Evolutionary conservation across 1,140 invertebrate genomes (phyloP).

Genomic region (Mactra quadrangularis): DNA sequence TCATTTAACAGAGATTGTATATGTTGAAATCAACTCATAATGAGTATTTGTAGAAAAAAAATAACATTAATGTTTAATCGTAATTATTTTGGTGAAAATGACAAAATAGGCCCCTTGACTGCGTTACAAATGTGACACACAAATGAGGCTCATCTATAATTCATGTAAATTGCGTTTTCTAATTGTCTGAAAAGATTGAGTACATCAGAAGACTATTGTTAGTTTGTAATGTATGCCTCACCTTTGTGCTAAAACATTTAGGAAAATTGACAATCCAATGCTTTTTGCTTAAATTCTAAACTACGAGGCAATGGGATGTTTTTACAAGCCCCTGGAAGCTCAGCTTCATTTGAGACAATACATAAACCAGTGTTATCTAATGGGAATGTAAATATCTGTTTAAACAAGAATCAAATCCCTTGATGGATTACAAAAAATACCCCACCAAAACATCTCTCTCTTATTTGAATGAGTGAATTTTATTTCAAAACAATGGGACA

Average conservation of each 20-base stretch:
- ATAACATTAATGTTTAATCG: constrained; percentile 46
- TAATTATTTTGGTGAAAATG: constrained; percentile 31
- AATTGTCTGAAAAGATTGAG: constrained; percentile 42
- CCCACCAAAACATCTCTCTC: too few relatives aligned
- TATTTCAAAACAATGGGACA: too few relatives aligned
- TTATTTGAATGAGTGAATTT: too few relatives aligned
- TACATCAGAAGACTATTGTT: constrained; percentile 38
- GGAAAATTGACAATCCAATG: too few relatives aligned
- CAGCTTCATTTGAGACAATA: too few relatives aligned
- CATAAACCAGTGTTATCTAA: too few relatives aligned
- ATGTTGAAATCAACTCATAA: constrained; percentile 42
- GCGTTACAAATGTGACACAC: constrained; percentile 30
- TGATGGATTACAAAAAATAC: too few relatives aligned
- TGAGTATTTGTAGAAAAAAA: constrained; percentile 37
- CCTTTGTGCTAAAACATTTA: constrained; percentile 10
- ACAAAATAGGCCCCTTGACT: constrained; percentile 37
- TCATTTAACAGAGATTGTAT: constrained; percentile 38
- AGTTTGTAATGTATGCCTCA: constrained; percentile 41
- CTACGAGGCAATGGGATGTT: too few relatives aligned
- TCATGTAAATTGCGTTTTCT: constrained; percentile 44
- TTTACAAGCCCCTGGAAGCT: too few relatives aligned
- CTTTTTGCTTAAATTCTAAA: too few relatives aligned
- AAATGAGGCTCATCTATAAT: constrained; percentile 37
- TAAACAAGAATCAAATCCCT: too few relatives aligned
- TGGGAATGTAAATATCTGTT: too few relatives aligned